phyloP scores from a whole-genome alignment of 1,140 invertebrate species.

The Holcopasites calliopsidis region DNA sequence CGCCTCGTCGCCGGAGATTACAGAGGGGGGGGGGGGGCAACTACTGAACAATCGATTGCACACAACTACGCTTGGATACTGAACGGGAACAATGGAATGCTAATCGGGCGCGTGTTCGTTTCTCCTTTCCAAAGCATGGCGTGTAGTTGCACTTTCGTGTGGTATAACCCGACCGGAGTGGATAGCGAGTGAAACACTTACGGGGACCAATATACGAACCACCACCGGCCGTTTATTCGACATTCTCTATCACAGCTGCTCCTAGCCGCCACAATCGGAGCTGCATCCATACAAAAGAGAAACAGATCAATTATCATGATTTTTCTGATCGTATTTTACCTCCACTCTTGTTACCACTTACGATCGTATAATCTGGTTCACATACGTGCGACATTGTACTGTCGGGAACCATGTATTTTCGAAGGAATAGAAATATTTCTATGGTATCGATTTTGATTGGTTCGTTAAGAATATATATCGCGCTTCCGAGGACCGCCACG shows the following conservation, averaged over 20 bases:
- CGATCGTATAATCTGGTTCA: too few species aligned
- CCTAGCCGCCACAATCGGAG: conserved; percentile 77
- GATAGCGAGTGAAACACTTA: conserved; percentile 51
- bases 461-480: too few species aligned
- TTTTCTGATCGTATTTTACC: too few species aligned
- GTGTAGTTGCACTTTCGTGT: neutral
- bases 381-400: too few species aligned
- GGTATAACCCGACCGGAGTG: conserved; percentile 24
- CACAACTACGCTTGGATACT: neutral
- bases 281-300: conserved; percentile 75
- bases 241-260: conserved; percentile 78
- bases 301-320: conserved; percentile 41
- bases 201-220: conserved; percentile 76
- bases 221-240: conserved; percentile 77
- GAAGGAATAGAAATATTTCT: too few species aligned
- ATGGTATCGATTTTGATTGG: too few species aligned
- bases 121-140: neutral
- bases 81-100: neutral
- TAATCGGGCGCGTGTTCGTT: neutral
- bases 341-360: too few species aligned
- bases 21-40: neutral
- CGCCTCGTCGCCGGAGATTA: too few species aligned
- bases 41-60: conserved; percentile 4
- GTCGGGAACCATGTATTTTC: too few species aligned
- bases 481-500: too few species aligned